A percentile compares a stretch with the other conserved stretches of the same genome.
phyloP scores from a whole-genome alignment of 1,140 invertebrate genomes.

The Agrypnia vestita region DNA sequence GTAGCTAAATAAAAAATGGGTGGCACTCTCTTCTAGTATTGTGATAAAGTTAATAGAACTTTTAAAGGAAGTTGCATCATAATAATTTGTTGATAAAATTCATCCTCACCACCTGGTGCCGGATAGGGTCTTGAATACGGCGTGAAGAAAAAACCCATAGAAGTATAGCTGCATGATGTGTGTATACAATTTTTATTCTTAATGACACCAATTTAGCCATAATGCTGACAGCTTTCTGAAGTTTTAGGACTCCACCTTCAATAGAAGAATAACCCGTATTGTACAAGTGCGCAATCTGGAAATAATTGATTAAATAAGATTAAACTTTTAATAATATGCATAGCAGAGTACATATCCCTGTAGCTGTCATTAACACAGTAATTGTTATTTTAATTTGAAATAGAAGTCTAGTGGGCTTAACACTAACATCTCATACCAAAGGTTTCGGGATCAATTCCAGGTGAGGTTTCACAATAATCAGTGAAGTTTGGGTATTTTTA shows the following conservation, averaged over 20 bases:
- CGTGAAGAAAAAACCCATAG: conserved; percentile 55
- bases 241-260: conserved; percentile 40
- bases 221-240: conserved; percentile 52
- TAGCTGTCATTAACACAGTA: too few relatives aligned
- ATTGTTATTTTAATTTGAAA: too few relatives aligned
- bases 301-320: background rate
- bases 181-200: conserved; percentile 52
- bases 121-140: conserved; percentile 46
- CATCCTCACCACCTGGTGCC: conserved; percentile 46
- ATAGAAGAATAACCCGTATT: conserved; percentile 14
- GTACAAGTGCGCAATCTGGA: conserved; percentile 22
- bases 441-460: too few relatives aligned
- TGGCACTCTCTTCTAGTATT: background rate
- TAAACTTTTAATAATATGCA: background rate
- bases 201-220: conserved; percentile 40
- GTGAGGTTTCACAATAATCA: too few relatives aligned
- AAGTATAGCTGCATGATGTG: conserved; percentile 51
- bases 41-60: too few relatives aligned
- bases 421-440: too few relatives aligned
- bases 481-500: too few relatives aligned
- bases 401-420: too few relatives aligned
- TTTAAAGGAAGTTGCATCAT: too few relatives aligned
- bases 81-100: conserved; percentile 11
- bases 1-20: too few relatives aligned
- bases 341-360: too few relatives aligned